Conservation (phyloP, 2,113 vertebrate genomes). For the Kobus ellipsiprymnus region DNA sequence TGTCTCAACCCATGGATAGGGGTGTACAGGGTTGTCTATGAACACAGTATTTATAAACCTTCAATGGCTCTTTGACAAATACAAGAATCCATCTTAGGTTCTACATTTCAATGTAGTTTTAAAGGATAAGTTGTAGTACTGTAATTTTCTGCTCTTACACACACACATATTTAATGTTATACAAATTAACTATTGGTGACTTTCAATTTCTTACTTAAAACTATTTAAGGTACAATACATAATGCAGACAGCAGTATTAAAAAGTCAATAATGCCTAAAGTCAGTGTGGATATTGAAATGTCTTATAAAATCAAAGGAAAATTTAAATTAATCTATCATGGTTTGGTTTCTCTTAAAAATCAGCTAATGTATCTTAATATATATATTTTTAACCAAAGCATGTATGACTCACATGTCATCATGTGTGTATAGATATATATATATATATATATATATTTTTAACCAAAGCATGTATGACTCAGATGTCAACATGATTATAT, state of each 20-base stretch:
- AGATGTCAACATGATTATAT: not conserved
- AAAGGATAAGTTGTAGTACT: not conserved
- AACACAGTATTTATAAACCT: not conserved
- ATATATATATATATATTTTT: not conserved
- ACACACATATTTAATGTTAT: not conserved
- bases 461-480: not conserved
- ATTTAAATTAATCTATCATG: not conserved
- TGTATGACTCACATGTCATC: not conserved
- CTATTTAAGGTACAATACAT: not conserved
- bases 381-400: not conserved
- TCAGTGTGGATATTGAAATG: not conserved
- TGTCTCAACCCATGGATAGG: not conserved
- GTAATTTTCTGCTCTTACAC: not conserved
- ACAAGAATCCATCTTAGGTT: not conserved
- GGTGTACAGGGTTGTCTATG: fast-evolving
- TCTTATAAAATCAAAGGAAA: not conserved
- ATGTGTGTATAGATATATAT: not conserved
- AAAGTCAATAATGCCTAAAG: not conserved
- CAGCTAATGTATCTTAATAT: not conserved
- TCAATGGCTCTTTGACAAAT: not conserved
- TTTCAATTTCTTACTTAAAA: not conserved
- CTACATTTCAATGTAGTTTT: not conserved
- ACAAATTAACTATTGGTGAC: not conserved
- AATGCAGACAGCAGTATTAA: not conserved
- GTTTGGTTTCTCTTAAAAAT: not conserved